Base-by-base conservation (phyloP, 2,113 vertebrate species). In the Lepisosteus oculatus region DNA sequence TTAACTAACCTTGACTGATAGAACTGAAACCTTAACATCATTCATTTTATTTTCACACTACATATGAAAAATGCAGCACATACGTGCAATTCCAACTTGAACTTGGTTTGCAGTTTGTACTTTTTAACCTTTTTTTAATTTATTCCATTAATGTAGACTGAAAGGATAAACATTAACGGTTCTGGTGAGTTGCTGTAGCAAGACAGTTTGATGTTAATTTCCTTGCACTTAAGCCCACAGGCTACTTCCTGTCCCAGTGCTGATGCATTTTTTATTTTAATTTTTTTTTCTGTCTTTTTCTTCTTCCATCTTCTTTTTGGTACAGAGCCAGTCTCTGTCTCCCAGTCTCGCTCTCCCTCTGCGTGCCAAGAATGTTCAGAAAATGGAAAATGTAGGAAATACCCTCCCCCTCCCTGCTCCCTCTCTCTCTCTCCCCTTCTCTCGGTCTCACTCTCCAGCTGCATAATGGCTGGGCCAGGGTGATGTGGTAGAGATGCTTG, bases 371-470 rank as follows among this genome's bases (percentile, higher is more conserved):
- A 89, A 90, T 87, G 86, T 77, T 77, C 80, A 90, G 87, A 86
- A 78, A 72, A 79, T 62, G 67, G 77, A 81, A 84, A 79, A 83
- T 78, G 78, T 80, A 86, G 93, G 92, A 94, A 94, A 93, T 91
- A 72, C 56, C 74, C 42, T 11, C 75, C 82, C 78, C 73, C 75
- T 59, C 65, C 70, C 61, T 15, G 67, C 55, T 44, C 67, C 12
- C 67, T 45, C 54, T 45, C 42, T 44, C 65, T 43, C 29, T 64
- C 41, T 57, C 41, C 87, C 85, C 83, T 81, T 85, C 84, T 72
- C 84, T 87, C 77, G 80, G 80, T 89, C 80, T 83, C 78, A 79
- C 68, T 85, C 86, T 85, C 84, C 86, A 88, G 87, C 87, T 88
- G 85, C 82, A 80, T 67, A 74, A 82, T 83, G 81, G 80, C 86